Evolutionary conservation across 2,113 vertebrate genomes (phyloP).

Genomic region (Macroglossus sobrinus): DNA sequence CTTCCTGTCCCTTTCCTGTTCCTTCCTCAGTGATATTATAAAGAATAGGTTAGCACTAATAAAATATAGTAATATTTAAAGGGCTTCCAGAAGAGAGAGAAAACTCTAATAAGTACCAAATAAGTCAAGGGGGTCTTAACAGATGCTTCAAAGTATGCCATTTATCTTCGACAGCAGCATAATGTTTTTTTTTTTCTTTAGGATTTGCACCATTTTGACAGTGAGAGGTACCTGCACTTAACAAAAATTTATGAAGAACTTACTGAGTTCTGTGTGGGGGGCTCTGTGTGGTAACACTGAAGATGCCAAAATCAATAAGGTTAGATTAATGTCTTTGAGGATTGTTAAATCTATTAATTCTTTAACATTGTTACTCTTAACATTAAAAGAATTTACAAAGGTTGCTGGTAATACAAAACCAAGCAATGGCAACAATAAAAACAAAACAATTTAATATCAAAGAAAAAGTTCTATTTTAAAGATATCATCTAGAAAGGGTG

Average conservation of each 20-base stretch:
- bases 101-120: neutral
- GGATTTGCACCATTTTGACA: neutral
- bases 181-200: neutral
- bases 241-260: neutral
- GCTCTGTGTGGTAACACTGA: neutral
- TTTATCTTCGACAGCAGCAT: neutral
- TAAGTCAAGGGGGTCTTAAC: neutral
- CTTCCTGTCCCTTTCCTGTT: neutral
- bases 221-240: neutral
- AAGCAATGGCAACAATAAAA: neutral
- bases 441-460: neutral
- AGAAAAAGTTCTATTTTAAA: neutral
- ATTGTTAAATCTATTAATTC: neutral
- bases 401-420: neutral
- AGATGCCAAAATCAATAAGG: neutral
- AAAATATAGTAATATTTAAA: neutral
- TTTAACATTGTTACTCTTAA: neutral
- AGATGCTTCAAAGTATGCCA: neutral
- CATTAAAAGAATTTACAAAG: neutral
- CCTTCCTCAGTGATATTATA: neutral
- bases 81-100: neutral
- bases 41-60: neutral
- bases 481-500: neutral
- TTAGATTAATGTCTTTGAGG: neutral
- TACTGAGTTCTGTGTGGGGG: neutral